phyloP scores from a whole-genome alignment of 2,113 vertebrate species.

The Connochaetes taurinus region DNA sequence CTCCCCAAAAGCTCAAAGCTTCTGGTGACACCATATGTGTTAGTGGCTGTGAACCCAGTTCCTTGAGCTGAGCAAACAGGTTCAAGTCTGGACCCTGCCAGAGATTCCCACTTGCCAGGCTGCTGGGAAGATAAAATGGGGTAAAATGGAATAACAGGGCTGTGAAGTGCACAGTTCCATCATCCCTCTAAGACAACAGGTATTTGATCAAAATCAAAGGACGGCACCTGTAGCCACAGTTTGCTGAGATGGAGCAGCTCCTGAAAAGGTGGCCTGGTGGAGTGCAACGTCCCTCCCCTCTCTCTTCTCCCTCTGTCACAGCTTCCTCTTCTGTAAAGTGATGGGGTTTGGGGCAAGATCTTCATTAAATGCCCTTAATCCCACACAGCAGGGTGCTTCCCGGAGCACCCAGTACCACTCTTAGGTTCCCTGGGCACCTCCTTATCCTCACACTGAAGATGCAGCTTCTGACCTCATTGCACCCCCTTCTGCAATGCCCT shows the following conservation, averaged over 20 bases:
- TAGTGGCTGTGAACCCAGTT: fast-evolving
- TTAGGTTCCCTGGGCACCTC: background rate
- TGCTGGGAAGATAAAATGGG: background rate
- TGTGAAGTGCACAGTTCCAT: background rate
- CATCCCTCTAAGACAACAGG: background rate
- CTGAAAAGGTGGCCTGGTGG: fast-evolving
- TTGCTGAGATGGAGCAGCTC: background rate
- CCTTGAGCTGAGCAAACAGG: fast-evolving
- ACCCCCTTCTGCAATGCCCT: no score
- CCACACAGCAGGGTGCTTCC: background rate
- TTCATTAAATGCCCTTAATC: background rate
- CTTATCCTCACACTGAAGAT: background rate
- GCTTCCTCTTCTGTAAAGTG: background rate
- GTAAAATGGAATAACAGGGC: background rate
- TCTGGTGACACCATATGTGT: fast-evolving
- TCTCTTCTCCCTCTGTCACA: background rate
- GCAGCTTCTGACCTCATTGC: background rate
- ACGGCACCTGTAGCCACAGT: background rate
- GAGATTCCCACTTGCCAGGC: background rate
- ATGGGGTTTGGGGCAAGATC: background rate
- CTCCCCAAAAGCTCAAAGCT: background rate
- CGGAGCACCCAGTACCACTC: background rate
- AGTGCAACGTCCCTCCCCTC: background rate
- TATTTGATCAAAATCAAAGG: background rate
- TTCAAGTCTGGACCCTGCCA: fast-evolving